phyloP scores from a whole-genome alignment of 2,113 vertebrate species.

The Crotalus viridis region DNA sequence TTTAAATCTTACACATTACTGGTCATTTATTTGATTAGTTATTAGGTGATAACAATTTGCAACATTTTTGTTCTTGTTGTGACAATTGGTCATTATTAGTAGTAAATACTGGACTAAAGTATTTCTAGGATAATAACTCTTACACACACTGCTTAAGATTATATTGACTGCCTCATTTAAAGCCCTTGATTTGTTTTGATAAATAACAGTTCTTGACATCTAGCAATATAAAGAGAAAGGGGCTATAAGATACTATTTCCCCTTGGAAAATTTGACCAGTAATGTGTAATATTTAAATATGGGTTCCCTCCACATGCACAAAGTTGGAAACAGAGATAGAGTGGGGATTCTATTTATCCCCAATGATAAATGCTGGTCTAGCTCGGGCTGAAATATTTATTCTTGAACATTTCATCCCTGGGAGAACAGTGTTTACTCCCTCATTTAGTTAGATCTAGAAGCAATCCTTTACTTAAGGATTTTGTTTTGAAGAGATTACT shows the following conservation, averaged over 20 bases:
- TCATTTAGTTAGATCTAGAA: background rate
- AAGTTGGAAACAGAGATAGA: background rate
- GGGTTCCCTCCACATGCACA: background rate
- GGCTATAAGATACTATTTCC: background rate
- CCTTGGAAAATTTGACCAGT: background rate
- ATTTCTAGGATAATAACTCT: background rate
- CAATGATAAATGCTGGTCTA: background rate
- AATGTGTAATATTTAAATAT: background rate
- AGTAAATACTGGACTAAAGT: background rate
- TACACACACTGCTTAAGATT: background rate
- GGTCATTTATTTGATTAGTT: background rate
- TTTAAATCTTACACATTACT: background rate
- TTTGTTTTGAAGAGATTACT: slow-evolving; percentile 23
- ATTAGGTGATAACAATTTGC: background rate
- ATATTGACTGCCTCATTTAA: background rate
- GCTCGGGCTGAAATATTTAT: background rate
- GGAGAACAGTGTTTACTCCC: background rate
- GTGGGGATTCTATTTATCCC: background rate
- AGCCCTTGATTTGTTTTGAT: background rate
- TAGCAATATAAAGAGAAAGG: background rate
- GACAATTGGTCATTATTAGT: background rate
- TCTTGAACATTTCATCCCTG: background rate
- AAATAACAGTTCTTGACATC: background rate
- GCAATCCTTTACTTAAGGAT: background rate
- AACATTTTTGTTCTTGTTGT: background rate